Base-by-base conservation (phyloP, 2,888 invertebrate genomes). In the Pyralis farinalis region DNA sequence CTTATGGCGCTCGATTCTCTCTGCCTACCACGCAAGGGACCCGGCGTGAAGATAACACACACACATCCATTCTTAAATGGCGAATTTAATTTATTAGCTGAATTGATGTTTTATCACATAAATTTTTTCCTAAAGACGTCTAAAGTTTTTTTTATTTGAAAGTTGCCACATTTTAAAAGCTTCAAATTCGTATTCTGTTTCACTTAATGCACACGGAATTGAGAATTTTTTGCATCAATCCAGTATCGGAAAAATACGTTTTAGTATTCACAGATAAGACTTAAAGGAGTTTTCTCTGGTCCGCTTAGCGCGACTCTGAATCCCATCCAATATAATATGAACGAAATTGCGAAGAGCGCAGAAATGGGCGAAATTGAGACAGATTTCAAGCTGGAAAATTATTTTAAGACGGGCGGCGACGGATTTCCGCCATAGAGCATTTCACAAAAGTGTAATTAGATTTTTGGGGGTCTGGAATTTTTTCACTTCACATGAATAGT, bases 301-400 rank as follows among this genome's bases (percentile, higher is more conserved):
- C 33, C 42, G 44, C 36, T 45, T 35, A 43, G 35, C 46, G 37
- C 43, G 34, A 38, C 57, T 48, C 62, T 47, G 38, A 34, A 42
- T 51, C 51, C 56, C 43, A 54, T 54, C 61, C 54, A 46, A 58
- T 58, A 69, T 69, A 68, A 71, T 73, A 72, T 66, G 64, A 64
- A 58, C 60, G 58, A 71, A 71, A 77, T 78, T 74, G 72, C 73
- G 63, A 55, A 55, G 55, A 55, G 51, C 56, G 57, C 56, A 63
- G 67, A 72, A 74, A 67, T 55, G 68, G 49, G 59, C 58, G 64
- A 66, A 78, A 75, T 71, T 70, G 73, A 74, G 74, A 72, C 71
- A 73, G 68, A 74, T 74, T 73, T 72, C 64, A 69, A 71, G 72
- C 65, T 63, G 64, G 58, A 59, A 73, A 76, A 74, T 71, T 69